Conservation (phyloP, 2,797 vertebrate species). For the Pseudocheirus occidentalis region DNA sequence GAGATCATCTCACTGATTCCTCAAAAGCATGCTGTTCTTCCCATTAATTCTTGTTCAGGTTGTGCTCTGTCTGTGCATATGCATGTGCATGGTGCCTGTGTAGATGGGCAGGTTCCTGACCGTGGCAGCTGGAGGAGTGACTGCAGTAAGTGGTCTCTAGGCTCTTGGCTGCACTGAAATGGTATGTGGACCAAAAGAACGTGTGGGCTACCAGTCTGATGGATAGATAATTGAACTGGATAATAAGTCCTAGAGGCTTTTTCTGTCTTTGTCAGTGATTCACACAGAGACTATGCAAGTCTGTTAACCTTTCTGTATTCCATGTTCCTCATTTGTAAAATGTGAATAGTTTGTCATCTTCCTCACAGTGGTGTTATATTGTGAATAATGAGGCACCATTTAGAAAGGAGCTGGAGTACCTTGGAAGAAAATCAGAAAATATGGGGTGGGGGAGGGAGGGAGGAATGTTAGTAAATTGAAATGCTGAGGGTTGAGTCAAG, state of each 20-base stretch:
- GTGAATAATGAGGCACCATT: slow-evolving; percentile 1
- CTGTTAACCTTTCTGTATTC: not conserved
- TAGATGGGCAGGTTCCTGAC: not conserved
- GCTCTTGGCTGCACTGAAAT: not conserved
- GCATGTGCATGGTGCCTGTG: no score
- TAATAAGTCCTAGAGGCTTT: not conserved
- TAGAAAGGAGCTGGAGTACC: not conserved
- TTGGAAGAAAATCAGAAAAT: not conserved
- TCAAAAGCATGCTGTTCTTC: not conserved
- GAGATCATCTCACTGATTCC: not conserved
- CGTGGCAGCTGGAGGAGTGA: not conserved
- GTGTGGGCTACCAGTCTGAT: not conserved
- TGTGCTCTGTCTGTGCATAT: not conserved
- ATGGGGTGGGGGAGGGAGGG: not conserved
- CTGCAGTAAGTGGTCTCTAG: not conserved
- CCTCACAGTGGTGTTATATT: not conserved
- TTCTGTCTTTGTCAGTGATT: not conserved
- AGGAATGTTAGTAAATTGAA: not conserved
- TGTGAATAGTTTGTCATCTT: slow-evolving; percentile 5
- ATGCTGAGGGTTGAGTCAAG: not conserved
- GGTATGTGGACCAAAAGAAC: not conserved
- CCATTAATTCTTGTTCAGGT: not conserved
- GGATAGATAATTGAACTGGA: not conserved
- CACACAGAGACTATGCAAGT: not conserved
- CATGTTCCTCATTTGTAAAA: not conserved